Evolutionary conservation across 2,113 vertebrate genomes (phyloP), one percentile per base, ranked within the genome.

Genomic region (Laticauda laticaudata): DNA sequence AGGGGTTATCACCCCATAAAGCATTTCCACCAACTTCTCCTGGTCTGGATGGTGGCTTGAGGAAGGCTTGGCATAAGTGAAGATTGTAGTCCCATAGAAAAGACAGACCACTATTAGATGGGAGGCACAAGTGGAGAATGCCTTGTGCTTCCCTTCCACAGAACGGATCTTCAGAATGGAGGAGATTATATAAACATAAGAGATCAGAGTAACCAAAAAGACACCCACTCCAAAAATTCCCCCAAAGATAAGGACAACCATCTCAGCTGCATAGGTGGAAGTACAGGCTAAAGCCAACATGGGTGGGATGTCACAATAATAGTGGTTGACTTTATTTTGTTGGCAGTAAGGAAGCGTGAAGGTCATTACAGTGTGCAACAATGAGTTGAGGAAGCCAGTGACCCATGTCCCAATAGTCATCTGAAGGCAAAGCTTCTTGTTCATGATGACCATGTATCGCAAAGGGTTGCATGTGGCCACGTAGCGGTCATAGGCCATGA

Each of bases 401-500:
- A 56, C 26, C 93, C 90, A 93, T 1, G 90, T 88, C 1, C 86
- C 90, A 6, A 39, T 39, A 48, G 23, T 21, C 91, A 96, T 90
- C 43, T 2, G 1, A 45, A 57, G 0, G 7, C 95, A 95, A 0
- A 4, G 75, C 4, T 55, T 69, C 29, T 45, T 1, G 1, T 3
- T 94, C 95, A 96, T 95, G 88, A 97, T 90, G 86, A 92, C 91
- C 1, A 59, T 5, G 53, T 96, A 96, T 39, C 93, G 92, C 20
- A 97, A 93, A 0, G 96, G 95, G n/a, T 94, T 93, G 86, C 96
- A 97, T 90, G 97, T 97, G 26, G 96, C 96, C 45, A 96, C 59
- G 0, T 96, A 96, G 48, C 61, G n/a, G 87, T 96, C 96, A 0
- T 93, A 97, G 0, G 94, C 95, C 95, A 96, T 96, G 26, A 93